Percentiles rank a stretch among this genome's conserved stretches.
These are phyloP conservation scores for Hippocampus mohnikei DNA, from an alignment of 2,113 vertebrate genomes.

Conservation along the genomic window DNA sequence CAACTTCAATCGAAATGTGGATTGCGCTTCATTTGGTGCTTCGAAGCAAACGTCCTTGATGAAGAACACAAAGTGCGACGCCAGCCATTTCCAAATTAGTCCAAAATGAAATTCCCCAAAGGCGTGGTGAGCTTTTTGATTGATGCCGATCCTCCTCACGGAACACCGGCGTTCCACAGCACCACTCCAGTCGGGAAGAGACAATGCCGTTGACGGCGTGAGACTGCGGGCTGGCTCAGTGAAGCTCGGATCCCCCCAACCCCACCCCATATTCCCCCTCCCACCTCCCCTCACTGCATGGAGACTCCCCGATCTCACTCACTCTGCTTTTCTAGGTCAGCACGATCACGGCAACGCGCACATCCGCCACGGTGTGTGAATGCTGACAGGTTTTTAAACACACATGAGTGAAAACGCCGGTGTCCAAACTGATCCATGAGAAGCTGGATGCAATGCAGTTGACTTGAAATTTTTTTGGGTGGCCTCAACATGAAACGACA, in stretches of 20 bases:
- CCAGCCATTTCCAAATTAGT: conserved; percentile 33
- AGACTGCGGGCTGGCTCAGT: conserved; percentile 46
- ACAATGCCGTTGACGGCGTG: conserved; percentile 24
- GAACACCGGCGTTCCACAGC: conserved; percentile 30
- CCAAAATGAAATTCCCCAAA: conserved; percentile 31
- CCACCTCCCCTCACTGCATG: conserved; percentile 41
- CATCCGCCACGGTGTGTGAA: neutral
- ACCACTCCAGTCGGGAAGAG: conserved; percentile 3
- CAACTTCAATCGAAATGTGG: conserved; percentile 12
- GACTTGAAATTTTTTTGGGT: neutral
- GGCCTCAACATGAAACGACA: neutral
- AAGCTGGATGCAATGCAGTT: neutral
- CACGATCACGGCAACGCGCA: conserved; percentile 40
- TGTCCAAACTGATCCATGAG: neutral
- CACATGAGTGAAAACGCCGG: neutral
- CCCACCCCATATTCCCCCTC: neutral
- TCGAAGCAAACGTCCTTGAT: conserved; percentile 28
- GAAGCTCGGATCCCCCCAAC: conserved; percentile 50
- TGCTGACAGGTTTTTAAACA: neutral
- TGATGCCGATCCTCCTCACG: conserved; percentile 33
- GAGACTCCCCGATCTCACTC: conserved; percentile 50
- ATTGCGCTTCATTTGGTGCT: conserved; percentile 31
- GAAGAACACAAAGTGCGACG: conserved; percentile 25
- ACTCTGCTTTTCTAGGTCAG: conserved; percentile 67
- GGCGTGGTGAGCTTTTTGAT: conserved; percentile 48